These are phyloP conservation scores for Volucella inflata DNA, from an alignment of 2,888 invertebrate species.

Conservation along the genomic window DNA sequence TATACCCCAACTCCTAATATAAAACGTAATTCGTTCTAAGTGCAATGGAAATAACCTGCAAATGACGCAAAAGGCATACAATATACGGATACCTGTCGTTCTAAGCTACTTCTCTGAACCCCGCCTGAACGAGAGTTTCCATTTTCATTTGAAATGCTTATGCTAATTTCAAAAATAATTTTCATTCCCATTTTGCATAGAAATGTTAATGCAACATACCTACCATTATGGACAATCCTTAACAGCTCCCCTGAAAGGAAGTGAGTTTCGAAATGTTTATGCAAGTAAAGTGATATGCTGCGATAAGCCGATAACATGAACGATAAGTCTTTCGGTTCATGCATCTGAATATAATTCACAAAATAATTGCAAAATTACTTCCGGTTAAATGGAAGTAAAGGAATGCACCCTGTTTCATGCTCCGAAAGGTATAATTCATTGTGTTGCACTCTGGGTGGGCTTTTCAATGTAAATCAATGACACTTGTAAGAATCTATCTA, in stretches of 20 bases:
- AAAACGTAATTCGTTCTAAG: neutral
- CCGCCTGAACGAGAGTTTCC: neutral
- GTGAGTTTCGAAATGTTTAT: slow-evolving; percentile 36
- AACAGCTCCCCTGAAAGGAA: slow-evolving; percentile 35
- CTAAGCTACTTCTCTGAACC: too few species aligned
- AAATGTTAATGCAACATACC: slow-evolving; percentile 35
- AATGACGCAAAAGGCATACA: slow-evolving; percentile 42
- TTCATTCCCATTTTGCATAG: slow-evolving; percentile 20
- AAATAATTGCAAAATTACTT: slow-evolving; percentile 49
- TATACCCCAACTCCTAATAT: neutral
- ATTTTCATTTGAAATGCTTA: slow-evolving; percentile 43
- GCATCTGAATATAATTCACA: slow-evolving; percentile 12
- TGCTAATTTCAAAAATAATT: slow-evolving; percentile 54
- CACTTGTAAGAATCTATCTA: neutral
- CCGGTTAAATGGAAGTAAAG: slow-evolving; percentile 13
- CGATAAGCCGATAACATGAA: slow-evolving; percentile 20
- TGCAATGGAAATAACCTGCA: slow-evolving; percentile 37
- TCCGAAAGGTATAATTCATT: neutral
- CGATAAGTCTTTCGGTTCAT: neutral
- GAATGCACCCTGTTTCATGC: neutral
- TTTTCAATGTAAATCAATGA: neutral
- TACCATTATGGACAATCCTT: slow-evolving; percentile 29
- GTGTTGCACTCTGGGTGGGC: neutral
- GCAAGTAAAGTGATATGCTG: slow-evolving; percentile 43
- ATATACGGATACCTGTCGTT: slow-evolving; percentile 9